Evolutionary conservation across 2,797 vertebrate species (phyloP), one percentile per base, ranked within the genome.

Genomic region (Hippopotamyrus pictus): DNA sequence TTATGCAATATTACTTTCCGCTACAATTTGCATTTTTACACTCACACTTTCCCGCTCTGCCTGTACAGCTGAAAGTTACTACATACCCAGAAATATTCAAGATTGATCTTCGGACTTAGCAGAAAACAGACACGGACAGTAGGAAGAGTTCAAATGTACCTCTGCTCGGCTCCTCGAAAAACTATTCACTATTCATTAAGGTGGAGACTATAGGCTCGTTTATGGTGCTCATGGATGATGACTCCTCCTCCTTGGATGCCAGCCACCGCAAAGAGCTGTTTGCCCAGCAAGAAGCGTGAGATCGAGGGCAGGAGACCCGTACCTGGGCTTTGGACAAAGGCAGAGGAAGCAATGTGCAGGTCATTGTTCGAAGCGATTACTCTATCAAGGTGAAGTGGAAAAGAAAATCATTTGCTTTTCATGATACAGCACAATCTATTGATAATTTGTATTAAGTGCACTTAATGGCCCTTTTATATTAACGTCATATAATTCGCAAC

Each of bases 71-170:
- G 2, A 46, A 90, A 53, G 83, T 46, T 86, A 89, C 88, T 46
- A 93, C 92, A 89, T 92, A 94, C 93, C 92, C 91, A 57, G 82
- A 86, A 50, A 89, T 90, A 88, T 3, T 91, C 91, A 65, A 88
- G 79, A 59, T 69, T 90, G 84, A 69, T 88, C 92, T 93, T 92
- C 92, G 88, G 82, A 93, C 94, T 94, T 92, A 93, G 85, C 88
- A 89, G 90, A 85, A 88, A 88, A 90, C 90, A 54, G 88, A 89
- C 73, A 87, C 50, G 25, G 22, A 86, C 19, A 46, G 44, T 84
- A 9, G n/a, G 48, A 25, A 82, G 37, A 82, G 41, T n/a, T 1
- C 14, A n/a, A 11, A 83, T 48, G 19, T 2, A 22, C 79, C 83
- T 86, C 48, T 53, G 1, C 83, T 33, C 48, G 46, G 53, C 7